These are phyloP conservation scores for Silurus lanzhouensis DNA, from an alignment of 2,797 vertebrate species.

Conservation along the genomic window DNA sequence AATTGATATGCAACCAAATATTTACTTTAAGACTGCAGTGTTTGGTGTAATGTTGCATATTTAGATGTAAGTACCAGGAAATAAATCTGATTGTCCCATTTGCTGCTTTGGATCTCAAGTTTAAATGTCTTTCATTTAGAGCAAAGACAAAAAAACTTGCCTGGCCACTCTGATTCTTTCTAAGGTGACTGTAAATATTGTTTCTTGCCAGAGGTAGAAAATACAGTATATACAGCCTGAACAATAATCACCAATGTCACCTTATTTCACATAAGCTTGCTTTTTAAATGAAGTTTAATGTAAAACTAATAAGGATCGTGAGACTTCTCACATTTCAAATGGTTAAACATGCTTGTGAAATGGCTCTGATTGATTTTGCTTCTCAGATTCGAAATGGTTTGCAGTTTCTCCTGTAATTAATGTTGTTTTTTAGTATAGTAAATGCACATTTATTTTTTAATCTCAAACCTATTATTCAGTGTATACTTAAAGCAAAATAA, in stretches of 20 bases:
- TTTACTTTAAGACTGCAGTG: neutral
- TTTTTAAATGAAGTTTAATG: neutral
- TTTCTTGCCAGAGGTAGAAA: neutral
- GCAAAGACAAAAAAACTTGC: neutral
- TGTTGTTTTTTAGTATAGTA: neutral
- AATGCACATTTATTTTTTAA: neutral
- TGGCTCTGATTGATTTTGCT: neutral
- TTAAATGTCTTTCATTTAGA: neutral
- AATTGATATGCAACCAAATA: neutral
- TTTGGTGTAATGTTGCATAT: too few species aligned
- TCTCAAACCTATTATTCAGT: neutral
- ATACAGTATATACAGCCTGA: neutral
- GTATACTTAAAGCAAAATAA: neutral
- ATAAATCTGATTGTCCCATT: neutral
- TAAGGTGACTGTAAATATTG: neutral
- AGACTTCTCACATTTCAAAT: neutral
- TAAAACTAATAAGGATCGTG: neutral
- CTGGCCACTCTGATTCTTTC: neutral
- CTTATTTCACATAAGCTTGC: neutral
- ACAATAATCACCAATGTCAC: neutral
- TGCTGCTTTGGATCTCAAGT: neutral
- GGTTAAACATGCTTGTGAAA: neutral
- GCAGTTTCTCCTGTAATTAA: neutral
- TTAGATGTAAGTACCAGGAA: neutral
- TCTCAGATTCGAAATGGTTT: neutral